Percentiles rank a stretch among this genome's conserved stretches.
phyloP scores from a whole-genome alignment of 2,113 vertebrate genomes.

The Anthoscopus minutus region DNA sequence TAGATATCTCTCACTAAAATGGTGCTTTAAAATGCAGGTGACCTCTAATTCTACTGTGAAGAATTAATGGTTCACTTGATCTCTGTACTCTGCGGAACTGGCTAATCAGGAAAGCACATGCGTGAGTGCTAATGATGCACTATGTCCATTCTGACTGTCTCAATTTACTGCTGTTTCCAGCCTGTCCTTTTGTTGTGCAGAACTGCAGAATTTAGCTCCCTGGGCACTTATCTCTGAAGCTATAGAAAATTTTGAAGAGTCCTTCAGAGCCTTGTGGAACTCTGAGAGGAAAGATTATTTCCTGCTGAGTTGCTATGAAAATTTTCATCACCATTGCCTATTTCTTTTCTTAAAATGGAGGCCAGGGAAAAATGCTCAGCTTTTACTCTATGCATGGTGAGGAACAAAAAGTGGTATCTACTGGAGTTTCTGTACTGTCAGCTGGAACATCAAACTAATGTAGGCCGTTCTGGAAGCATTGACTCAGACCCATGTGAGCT shows the following conservation, averaged over 20 bases:
- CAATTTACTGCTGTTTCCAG: neutral
- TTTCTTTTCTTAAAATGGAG: neutral
- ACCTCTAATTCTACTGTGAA: neutral
- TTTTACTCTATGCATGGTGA: neutral
- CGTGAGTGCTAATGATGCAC: neutral
- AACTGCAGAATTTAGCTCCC: neutral
- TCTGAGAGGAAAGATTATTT: conserved; percentile 6
- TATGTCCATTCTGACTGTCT: neutral
- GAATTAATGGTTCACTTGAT: conserved; percentile 33
- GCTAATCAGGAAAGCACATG: neutral
- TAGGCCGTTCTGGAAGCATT: neutral
- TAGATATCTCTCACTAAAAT: neutral
- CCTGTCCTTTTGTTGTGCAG: neutral
- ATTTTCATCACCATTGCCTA: neutral
- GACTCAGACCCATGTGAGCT: neutral
- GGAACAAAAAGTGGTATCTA: neutral
- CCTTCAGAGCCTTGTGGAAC: neutral
- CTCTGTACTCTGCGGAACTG: neutral
- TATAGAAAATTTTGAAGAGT: conserved; percentile 14
- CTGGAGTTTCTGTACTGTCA: conserved; percentile 1
- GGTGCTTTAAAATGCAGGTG: neutral
- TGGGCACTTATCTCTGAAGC: neutral
- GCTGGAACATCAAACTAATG: neutral
- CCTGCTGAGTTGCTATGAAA: conserved; percentile 19
- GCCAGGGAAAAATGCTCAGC: neutral